Base-by-base conservation (phyloP, 2,888 invertebrate species). In the Spodoptera exigua region DNA sequence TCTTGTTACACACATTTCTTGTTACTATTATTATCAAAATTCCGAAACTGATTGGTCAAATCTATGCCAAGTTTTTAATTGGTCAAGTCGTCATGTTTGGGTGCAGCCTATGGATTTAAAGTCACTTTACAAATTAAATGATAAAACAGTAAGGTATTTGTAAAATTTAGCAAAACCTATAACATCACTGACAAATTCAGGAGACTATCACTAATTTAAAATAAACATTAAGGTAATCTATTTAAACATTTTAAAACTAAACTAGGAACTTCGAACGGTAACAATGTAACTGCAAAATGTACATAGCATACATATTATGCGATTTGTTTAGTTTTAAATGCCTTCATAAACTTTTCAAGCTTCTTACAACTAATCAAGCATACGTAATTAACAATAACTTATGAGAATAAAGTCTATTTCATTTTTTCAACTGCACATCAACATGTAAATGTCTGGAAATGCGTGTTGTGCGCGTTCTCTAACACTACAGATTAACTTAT, bases 231-330 rank as follows among this genome's bases (percentile, higher is more conserved):
- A 27, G 27, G 27, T 27, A 40, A 35, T 17, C 17, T 53, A 55
- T 13, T 14, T 39, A 39, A 49, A 49, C 13, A 45, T 45, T 55
- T 37, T 47, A 47, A 70, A 47, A 44, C 51, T 72, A 61, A 61
- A 60, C 61, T 69, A 80, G 75, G 77, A 77, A 80, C 78, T 72
- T 78, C 55, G 44, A 57, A 45, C 35, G 56, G 51, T 58, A 69
- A 55, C 40, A 9, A 66, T 72, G 48, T 40, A 51, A 39, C 49
- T 32, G 10, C 27, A 54, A 60, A 51, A 51, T 53, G 14, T 72
- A 72, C 61, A 47, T 55, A 59, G 53, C 40, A 40, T 3, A 12
- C 40, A 34, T 37, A 51, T 51, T 54, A 66, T 72, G 67, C 61
- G 39, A 41, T 45, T 48, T 34, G 51, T 27, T 27, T 27, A 27